These are phyloP conservation scores for Halcyon badia DNA, from an alignment of 2,797 vertebrate species.

Conservation along the genomic window DNA sequence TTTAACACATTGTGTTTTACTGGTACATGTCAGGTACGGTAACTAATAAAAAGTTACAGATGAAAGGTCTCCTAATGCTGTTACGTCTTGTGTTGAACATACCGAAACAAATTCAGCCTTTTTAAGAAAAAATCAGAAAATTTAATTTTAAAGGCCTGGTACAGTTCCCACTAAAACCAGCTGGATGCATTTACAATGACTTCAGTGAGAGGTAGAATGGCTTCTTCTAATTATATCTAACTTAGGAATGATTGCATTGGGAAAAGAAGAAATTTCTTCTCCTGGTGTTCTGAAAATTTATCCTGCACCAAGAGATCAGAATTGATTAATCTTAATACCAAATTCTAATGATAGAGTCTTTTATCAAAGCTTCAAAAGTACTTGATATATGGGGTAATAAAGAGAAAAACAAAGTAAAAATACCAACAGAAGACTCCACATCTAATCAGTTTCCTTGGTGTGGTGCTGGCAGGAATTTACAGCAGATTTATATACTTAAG, in stretches of 20 bases:
- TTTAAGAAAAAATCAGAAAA: not conserved
- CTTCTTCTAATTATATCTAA: conserved; percentile 27
- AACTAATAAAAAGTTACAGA: not conserved
- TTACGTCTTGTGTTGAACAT: not conserved
- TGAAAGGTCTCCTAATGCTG: not conserved
- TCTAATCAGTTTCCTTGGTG: not conserved
- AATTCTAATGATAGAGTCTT: not conserved
- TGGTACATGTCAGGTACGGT: not conserved
- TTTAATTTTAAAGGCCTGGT: not conserved
- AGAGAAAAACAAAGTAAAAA: conserved; percentile 29
- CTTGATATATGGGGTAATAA: conserved; percentile 6
- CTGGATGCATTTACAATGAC: not conserved
- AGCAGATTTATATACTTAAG: not conserved
- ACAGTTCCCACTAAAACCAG: not conserved
- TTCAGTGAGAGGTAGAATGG: not conserved
- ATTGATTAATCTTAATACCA: conserved; percentile 9
- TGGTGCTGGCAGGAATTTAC: not conserved
- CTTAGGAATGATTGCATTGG: not conserved
- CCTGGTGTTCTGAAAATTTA: conserved; percentile 11
- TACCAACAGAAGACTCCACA: not conserved
- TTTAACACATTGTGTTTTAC: not conserved
- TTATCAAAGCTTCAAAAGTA: conserved; percentile 14
- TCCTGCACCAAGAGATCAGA: not conserved
- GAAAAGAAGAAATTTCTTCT: conserved; percentile 45
- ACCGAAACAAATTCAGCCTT: not conserved